Evolutionary conservation across 2,797 vertebrate genomes (phyloP), one percentile per base, ranked within the genome.

Genomic region (Characodon lateralis): DNA sequence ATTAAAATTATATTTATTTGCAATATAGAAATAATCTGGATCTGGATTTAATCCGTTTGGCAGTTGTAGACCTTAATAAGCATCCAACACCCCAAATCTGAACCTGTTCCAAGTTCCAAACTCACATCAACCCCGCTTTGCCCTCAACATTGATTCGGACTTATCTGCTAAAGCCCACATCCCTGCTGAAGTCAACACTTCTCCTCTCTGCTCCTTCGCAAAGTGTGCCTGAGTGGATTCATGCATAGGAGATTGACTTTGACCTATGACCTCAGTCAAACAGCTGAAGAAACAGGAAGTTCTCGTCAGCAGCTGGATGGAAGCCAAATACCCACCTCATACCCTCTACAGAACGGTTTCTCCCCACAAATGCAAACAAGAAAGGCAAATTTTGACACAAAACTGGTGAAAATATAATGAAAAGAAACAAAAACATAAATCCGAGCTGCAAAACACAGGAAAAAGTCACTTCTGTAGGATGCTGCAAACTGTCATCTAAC

Each of bases 131-230:
- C 20, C 74, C 46, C 3, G 0, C 76, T 71, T 56, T 2, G 82
- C 78, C 39, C 53, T 6, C 61, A 75, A 61, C 84, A 90, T 85
- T 51, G 86, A 91, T 92, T 88, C 18, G 53, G 72, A 61, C 71
- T 88, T 73, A 84, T 83, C 86, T 72, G 79, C 66, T 75, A 83
- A 35, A 87, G 74, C 78, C 39, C 16, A 24, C 77, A 39, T 61
- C 80, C 79, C 83, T 83, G 89, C 91, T 89, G 91, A 88, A 83
- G 88, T 87, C 81, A 8, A 82, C 89, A 84, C 80, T 86, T 88
- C 71, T 56, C 73, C 24, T 50, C 79, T 35, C 16, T 12, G 71
- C 75, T 76, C 69, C 81, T 79, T 73, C 70, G 8, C 80, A 61
- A 48, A 3, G 14, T 78, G 66, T 59, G 66, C 69, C 82, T n/a